Evolutionary conservation across 2,113 vertebrate genomes (phyloP), one percentile per base, ranked within the genome.

Genomic region (Sylvilagus bachmani): DNA sequence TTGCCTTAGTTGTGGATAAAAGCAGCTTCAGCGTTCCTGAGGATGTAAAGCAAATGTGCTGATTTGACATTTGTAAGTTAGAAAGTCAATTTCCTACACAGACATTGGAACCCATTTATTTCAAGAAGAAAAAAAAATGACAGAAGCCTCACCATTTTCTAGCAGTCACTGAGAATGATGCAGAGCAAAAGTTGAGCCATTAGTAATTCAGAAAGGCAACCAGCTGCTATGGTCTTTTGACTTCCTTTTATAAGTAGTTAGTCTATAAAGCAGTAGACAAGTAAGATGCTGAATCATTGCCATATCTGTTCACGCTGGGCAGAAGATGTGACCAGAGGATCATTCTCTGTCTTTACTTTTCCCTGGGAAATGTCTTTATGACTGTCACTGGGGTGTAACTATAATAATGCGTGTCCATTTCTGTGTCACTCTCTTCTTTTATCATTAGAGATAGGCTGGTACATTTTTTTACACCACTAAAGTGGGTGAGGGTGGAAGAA

Each of bases 11-110:
- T 77, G 70, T 53, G 66, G 29, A 17, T 89, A 91, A 95, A 91
- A 82, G 16, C 8, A 67, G 17, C 36, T 93, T 94, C 36, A 58
- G 24, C 16, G 17, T 49, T 91, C 21, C 66, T 64, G 10, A 95
- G 67, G 73, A 38, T 84, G 62, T 85, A 85, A 91, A 75, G 77
- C 31, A 70, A 88, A 78, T 33, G 29, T 53, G 2, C 11, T 87
- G 66, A 51, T 88, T 85, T 62, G n/a, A 90, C 29, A 70, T 80
- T 96, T 94, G 93, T 79, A 94, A 90, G 81, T 67, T 83, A 90
- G 75, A 91, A 90, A 86, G 25, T 89, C 66, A 71, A n/a, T 58
- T 90, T 93, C 53, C 13, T 38, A 44, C 71, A 36, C 66, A 88
- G 90, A 91, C 13, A 82, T 10, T 67, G 51, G 78, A 29, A 36